Conservation (phyloP, 64 coral and sea anemone genomes). For the Anthopleura sola region DNA sequence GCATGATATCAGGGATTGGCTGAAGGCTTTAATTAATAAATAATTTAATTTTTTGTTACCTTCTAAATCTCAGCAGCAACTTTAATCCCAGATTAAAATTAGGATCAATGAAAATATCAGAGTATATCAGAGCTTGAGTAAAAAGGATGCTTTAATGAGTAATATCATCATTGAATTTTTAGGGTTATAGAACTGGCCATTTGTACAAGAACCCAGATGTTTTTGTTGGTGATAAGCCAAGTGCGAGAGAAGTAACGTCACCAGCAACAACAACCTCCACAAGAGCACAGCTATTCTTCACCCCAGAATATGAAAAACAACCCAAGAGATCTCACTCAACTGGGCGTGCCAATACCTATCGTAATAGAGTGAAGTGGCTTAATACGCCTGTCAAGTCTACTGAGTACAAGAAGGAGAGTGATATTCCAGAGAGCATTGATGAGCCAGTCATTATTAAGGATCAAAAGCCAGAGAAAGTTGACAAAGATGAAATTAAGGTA, state of each 20-base stretch:
- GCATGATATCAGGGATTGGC: too few relatives aligned
- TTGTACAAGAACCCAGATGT: constrained; percentile 93
- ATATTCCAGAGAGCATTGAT: constrained; percentile 61
- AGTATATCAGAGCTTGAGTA: too few relatives aligned
- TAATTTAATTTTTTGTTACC: too few relatives aligned
- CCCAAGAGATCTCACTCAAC: constrained; percentile 68
- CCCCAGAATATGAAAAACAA: constrained; percentile 65
- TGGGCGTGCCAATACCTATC: constrained; percentile 95
- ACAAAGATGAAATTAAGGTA: constrained; percentile 82
- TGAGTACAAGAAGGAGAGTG: constrained; percentile 95
- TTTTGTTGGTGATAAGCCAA: constrained; percentile 74
- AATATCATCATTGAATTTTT: not conserved
- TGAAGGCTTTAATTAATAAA: too few relatives aligned
- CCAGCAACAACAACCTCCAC: constrained; percentile 88
- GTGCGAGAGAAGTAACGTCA: constrained; percentile 75
- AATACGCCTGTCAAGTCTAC: constrained; percentile 98
- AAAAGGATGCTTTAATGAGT: too few relatives aligned
- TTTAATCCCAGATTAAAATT: too few relatives aligned
- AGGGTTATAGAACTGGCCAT: constrained; percentile 95
- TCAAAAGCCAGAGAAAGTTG: constrained; percentile 71
- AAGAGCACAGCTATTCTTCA: constrained; percentile 76
- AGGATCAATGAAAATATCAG: too few relatives aligned
- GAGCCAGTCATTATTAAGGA: constrained; percentile 92
- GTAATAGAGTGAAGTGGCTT: constrained; percentile 93
- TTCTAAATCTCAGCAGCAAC: too few relatives aligned